Evolutionary conservation across 2,797 vertebrate species (phyloP).

Genomic region (Melanotaenia maccullochi): DNA sequence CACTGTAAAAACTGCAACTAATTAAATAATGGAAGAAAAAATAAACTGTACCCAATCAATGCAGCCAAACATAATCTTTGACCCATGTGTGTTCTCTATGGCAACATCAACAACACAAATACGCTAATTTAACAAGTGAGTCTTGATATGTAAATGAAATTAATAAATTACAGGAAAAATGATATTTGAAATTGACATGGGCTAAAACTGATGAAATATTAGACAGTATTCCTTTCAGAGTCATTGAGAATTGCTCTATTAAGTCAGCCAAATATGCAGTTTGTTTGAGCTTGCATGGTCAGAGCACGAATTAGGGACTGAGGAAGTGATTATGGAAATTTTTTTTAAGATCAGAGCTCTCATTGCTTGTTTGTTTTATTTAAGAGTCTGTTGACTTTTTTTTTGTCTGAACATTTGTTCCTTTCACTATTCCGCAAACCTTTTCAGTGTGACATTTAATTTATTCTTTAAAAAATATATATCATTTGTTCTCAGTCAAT

Average conservation of each 20-base stretch:
- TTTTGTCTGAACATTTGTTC: conserved; percentile 78
- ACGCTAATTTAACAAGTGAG: conserved; percentile 87
- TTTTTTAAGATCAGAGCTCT: conserved; percentile 80
- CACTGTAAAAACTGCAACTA: conserved; percentile 90
- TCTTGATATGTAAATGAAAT: conserved; percentile 88
- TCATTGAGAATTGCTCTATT: conserved; percentile 78
- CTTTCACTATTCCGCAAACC: conserved; percentile 85
- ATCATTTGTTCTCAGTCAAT: conserved; percentile 91
- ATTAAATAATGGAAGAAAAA: conserved; percentile 88
- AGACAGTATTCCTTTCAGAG: conserved; percentile 87
- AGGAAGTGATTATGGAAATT: conserved; percentile 83
- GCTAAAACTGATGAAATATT: conserved; percentile 88
- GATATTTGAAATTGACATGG: conserved; percentile 86
- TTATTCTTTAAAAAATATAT: conserved; percentile 91
- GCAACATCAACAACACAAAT: conserved; percentile 90
- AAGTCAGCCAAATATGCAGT: conserved; percentile 78
- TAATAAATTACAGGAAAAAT: conserved; percentile 86
- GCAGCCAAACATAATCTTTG: conserved; percentile 85
- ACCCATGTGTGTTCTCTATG: conserved; percentile 89
- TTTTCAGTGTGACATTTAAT: conserved; percentile 89
- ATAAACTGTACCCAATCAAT: conserved; percentile 85
- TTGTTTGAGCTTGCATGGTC: conserved; percentile 80
- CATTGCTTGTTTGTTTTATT: conserved; percentile 75
- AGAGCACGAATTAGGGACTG: conserved; percentile 82
- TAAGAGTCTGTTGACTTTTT: conserved; percentile 71